phyloP scores from a whole-genome alignment of 2,888 invertebrate genomes.

The Erebia epiphron region DNA sequence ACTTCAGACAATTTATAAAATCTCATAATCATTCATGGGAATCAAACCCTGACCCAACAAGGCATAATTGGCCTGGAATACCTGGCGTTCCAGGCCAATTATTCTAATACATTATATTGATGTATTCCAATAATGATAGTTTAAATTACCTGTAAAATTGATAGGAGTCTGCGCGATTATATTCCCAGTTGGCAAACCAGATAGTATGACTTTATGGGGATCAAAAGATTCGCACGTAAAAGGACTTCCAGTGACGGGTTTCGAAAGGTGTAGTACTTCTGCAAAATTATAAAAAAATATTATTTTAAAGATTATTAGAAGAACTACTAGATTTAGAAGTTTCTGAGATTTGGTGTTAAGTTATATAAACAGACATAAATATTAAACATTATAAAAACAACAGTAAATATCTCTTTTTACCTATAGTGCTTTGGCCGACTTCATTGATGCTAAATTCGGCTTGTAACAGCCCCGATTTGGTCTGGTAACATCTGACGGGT shows the following conservation, averaged over 20 bases:
- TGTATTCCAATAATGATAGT: neutral
- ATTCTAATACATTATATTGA: no score
- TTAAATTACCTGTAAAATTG: conserved; percentile 87
- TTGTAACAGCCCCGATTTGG: conserved; percentile 96
- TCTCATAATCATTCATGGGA: no score
- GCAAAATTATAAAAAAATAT: conserved; percentile 56
- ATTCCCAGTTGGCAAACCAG: conserved; percentile 88
- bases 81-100: no score
- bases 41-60: no score
- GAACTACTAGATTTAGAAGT: no score
- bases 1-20: no score
- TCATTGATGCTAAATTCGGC: conserved; percentile 96
- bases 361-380: no score
- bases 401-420: conserved; percentile 58
- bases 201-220: conserved; percentile 90
- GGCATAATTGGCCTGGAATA: no score
- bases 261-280: conserved; percentile 95
- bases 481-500: conserved; percentile 96
- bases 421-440: conserved; percentile 86
- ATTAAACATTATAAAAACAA: no score
- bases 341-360: no score
- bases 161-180: conserved; percentile 93
- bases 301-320: neutral
- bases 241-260: conserved; percentile 95
- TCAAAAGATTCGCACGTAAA: conserved; percentile 97